These are phyloP conservation scores for Macrobrachium rosenbergii DNA, from an alignment of 1,140 invertebrate species.

Conservation along the genomic window DNA sequence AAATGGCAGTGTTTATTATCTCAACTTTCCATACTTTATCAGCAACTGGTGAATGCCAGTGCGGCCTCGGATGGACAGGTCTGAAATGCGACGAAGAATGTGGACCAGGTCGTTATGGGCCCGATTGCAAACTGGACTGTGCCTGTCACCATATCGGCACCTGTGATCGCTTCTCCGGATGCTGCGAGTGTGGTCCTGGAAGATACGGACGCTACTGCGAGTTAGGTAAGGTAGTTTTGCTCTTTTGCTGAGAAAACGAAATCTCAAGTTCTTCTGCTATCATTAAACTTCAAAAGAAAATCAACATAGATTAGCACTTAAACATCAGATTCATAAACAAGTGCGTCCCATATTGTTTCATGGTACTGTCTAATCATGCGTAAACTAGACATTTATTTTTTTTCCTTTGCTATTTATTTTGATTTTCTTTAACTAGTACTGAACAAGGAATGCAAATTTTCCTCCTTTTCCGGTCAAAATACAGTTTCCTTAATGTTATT, in stretches of 20 bases:
- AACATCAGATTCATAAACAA: too few species aligned
- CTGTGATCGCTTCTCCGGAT: constrained; percentile 87
- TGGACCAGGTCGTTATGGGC: constrained; percentile 84
- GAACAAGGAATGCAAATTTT: too few species aligned
- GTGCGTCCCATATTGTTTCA: too few species aligned
- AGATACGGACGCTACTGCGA: constrained; percentile 82
- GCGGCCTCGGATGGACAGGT: constrained; percentile 89
- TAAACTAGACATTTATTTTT: too few species aligned
- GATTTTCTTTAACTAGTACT: too few species aligned
- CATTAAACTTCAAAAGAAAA: constrained; percentile 85
- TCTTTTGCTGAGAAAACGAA: neutral
- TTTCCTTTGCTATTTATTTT: too few species aligned
- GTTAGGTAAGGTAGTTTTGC: constrained; percentile 75
- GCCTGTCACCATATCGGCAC: constrained; percentile 87
- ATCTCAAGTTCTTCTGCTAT: constrained; percentile 78
- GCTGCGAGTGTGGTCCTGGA: constrained; percentile 84
- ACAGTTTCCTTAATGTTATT: too few species aligned
- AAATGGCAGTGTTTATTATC: neutral
- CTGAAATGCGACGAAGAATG: constrained; percentile 83
- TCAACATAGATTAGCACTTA: constrained; percentile 77
- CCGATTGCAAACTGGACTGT: constrained; percentile 82
- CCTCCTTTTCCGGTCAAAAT: too few species aligned
- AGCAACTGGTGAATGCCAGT: constrained; percentile 87
- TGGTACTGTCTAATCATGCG: too few species aligned
- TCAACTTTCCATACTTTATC: constrained; percentile 80